A percentile compares a stretch with the other conserved stretches of the same genome.
Evolutionary conservation across 2,888 invertebrate species (phyloP).

Genomic region (Zaprionus lineosus): DNA sequence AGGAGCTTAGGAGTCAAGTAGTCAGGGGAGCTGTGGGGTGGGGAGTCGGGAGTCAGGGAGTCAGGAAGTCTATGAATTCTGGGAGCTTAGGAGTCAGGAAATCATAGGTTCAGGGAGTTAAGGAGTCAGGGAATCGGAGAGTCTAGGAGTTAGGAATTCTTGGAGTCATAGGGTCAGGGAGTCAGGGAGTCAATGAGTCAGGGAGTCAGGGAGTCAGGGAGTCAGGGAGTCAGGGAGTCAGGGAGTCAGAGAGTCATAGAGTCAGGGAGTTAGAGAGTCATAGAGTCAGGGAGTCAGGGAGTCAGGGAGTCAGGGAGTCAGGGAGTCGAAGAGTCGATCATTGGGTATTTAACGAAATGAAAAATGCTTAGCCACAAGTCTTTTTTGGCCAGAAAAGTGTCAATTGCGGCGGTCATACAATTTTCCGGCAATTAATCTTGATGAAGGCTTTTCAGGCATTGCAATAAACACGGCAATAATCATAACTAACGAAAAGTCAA

Average conservation of each 20-base stretch:
- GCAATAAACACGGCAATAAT: constrained; percentile 78
- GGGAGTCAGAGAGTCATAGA: background rate
- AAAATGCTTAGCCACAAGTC: constrained; percentile 28
- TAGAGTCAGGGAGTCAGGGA: background rate
- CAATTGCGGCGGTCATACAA: constrained; percentile 56
- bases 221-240: background rate
- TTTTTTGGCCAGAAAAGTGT: constrained; percentile 39
- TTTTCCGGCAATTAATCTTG: constrained; percentile 75
- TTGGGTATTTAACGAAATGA: constrained; percentile 18
- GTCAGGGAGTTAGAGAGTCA: background rate
- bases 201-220: background rate
- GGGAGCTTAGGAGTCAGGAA: constrained; percentile 2
- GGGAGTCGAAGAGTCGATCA: too few species aligned
- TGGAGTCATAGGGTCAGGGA: background rate
- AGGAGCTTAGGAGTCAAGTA: constrained; percentile 5
- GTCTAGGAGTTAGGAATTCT: too few species aligned
- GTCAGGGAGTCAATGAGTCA: background rate
- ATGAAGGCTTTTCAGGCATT: constrained; percentile 66
- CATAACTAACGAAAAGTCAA: constrained; percentile 71
- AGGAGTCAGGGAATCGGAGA: background rate
- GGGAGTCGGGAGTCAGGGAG: background rate
- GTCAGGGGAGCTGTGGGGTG: background rate
- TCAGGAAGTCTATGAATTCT: background rate
- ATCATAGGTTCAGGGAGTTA: background rate
- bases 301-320: background rate